These are phyloP conservation scores for Apodemus sylvaticus DNA, from an alignment of 2,113 vertebrate genomes.

Conservation along the genomic window DNA sequence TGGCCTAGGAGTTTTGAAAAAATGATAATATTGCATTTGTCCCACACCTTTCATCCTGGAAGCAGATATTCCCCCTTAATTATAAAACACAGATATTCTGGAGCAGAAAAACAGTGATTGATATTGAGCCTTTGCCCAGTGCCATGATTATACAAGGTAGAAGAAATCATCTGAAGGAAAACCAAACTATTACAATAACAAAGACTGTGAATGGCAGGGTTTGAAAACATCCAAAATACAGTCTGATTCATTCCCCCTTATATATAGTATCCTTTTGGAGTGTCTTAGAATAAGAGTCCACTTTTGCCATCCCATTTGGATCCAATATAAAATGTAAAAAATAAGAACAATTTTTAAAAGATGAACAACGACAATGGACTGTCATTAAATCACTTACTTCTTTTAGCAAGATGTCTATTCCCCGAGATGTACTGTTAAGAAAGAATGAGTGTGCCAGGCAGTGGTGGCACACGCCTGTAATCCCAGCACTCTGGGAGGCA, in stretches of 20 bases:
- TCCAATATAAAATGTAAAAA: not conserved
- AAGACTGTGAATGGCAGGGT: not conserved
- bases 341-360: not conserved
- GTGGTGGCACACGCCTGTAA: no score
- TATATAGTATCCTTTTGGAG: not conserved
- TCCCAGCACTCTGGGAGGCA: no score
- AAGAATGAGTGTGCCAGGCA: no score
- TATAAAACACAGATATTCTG: conserved; percentile 58
- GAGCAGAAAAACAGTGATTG: conserved; percentile 50
- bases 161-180: conserved; percentile 64
- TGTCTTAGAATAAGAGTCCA: not conserved
- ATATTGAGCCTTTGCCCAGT: conserved; percentile 56
- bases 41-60: conserved; percentile 59
- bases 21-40: conserved; percentile 70
- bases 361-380: not conserved
- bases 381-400: conserved; percentile 25
- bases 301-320: not conserved
- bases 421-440: not conserved
- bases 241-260: conserved; percentile 5
- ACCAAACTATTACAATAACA: conserved; percentile 65
- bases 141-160: conserved; percentile 65
- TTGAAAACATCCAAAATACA: conserved; percentile 52
- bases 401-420: not conserved
- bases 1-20: conserved; percentile 72
- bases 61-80: not conserved